Conservation (phyloP, 2,888 invertebrate species). For the Apamea sordens region DNA sequence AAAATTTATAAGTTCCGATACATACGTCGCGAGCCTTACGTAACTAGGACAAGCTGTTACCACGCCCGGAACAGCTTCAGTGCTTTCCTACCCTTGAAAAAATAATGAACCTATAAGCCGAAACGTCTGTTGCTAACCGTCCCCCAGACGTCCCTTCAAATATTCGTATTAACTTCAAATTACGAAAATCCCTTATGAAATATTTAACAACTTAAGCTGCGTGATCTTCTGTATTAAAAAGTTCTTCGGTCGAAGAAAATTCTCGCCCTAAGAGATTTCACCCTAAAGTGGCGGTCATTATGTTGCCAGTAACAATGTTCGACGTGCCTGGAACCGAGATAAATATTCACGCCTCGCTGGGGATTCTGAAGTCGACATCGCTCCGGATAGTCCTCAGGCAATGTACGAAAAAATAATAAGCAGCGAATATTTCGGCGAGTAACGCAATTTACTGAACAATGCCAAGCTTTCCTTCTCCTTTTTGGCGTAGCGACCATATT, state of each 20-base stretch:
- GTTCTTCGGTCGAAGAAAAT: conserved; percentile 64
- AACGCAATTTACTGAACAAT: conserved; percentile 57
- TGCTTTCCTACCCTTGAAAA: conserved; percentile 49
- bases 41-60: conserved; percentile 75
- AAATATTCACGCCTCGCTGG: conserved; percentile 73
- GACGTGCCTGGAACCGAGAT: conserved; percentile 67
- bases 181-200: conserved; percentile 54
- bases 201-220: conserved; percentile 65
- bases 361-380: conserved; percentile 66
- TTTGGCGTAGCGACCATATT: conserved; percentile 35
- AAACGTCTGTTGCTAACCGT: conserved; percentile 44
- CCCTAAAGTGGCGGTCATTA: conserved; percentile 72
- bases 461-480: conserved; percentile 31
- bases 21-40: conserved; percentile 72
- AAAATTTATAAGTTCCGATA: conserved; percentile 75
- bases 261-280: conserved; percentile 65
- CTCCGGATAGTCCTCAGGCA: conserved; percentile 66
- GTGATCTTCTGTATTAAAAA: conserved; percentile 69
- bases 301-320: conserved; percentile 71
- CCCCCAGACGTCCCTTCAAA: conserved; percentile 32
- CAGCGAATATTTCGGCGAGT: conserved; percentile 57
- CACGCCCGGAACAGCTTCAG: conserved; percentile 46
- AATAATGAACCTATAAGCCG: conserved; percentile 34
- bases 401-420: conserved; percentile 71
- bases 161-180: conserved; percentile 54